A percentile compares a stretch with the other conserved stretches of the same genome.
phyloP scores from a whole-genome alignment of 2,797 vertebrate genomes.

The Echeneis naucrates region DNA sequence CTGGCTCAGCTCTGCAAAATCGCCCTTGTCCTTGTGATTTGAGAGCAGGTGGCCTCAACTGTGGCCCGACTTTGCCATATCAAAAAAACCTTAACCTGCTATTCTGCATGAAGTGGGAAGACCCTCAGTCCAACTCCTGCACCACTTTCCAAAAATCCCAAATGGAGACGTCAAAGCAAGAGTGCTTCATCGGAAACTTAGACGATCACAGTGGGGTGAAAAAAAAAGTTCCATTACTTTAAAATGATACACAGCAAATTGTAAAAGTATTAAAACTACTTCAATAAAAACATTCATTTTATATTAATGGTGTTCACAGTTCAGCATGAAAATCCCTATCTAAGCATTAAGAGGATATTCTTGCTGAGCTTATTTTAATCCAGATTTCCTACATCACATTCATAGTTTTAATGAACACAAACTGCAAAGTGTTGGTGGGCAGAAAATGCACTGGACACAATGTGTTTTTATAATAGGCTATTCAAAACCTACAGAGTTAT shows the following conservation, averaged over 20 bases:
- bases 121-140: constrained; percentile 43
- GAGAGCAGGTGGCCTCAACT: constrained; percentile 75
- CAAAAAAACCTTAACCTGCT: constrained; percentile 60
- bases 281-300: constrained; percentile 7
- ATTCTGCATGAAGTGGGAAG: constrained; percentile 45
- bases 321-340: constrained; percentile 12
- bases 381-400: background rate
- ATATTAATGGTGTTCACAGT: constrained; percentile 10
- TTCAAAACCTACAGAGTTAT: constrained; percentile 1
- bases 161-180: constrained; percentile 47
- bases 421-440: background rate
- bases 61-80: constrained; percentile 74
- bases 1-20: constrained; percentile 70
- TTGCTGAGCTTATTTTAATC: constrained; percentile 26
- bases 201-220: constrained; percentile 30
- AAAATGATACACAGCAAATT: constrained; percentile 18
- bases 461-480: constrained; percentile 30
- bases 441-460: constrained; percentile 2
- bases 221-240: constrained; percentile 23
- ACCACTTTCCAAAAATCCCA: constrained; percentile 29
- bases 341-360: background rate
- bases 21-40: constrained; percentile 83
- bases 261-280: background rate
- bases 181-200: constrained; percentile 41
- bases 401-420: constrained; percentile 11